Conservation (phyloP, 2,888 invertebrate species). For the Liopterus haemorrhoidalis region DNA sequence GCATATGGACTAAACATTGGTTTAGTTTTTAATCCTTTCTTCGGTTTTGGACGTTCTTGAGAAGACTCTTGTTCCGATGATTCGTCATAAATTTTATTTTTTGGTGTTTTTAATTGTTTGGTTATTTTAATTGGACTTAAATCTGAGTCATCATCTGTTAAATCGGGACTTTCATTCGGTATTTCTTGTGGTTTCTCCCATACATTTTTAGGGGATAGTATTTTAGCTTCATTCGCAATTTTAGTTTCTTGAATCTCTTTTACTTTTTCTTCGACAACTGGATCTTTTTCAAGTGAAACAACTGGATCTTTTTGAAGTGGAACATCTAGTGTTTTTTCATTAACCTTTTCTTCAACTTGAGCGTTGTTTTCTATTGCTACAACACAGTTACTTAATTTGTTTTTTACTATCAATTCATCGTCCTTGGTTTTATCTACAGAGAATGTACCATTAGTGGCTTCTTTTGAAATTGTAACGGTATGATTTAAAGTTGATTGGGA, state of each 20-base stretch:
- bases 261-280: slow-evolving; percentile 15
- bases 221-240: slow-evolving; percentile 15
- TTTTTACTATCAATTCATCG: no score
- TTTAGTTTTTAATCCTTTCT: slow-evolving; percentile 39
- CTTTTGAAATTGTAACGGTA: no score
- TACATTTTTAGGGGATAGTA: slow-evolving; percentile 12
- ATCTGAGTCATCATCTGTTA: slow-evolving; percentile 30
- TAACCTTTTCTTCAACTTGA: neutral
- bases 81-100: slow-evolving; percentile 20
- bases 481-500: no score
- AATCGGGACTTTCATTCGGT: slow-evolving; percentile 22
- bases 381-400: no score
- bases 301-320: slow-evolving; percentile 8
- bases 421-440: slow-evolving; percentile 8
- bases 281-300: slow-evolving; percentile 6
- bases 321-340: neutral
- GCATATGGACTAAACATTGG: slow-evolving; percentile 52
- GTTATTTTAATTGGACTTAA: slow-evolving; percentile 17
- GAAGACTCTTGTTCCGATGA: slow-evolving; percentile 37
- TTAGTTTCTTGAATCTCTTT: slow-evolving; percentile 27
- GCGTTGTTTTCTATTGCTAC: no score
- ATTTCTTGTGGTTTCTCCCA: neutral
- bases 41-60: slow-evolving; percentile 27
- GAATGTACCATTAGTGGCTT: slow-evolving; percentile 11
- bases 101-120: neutral